These are phyloP conservation scores for Sminthurinus aureus DNA, from an alignment of 2,888 invertebrate species.

Conservation along the genomic window DNA sequence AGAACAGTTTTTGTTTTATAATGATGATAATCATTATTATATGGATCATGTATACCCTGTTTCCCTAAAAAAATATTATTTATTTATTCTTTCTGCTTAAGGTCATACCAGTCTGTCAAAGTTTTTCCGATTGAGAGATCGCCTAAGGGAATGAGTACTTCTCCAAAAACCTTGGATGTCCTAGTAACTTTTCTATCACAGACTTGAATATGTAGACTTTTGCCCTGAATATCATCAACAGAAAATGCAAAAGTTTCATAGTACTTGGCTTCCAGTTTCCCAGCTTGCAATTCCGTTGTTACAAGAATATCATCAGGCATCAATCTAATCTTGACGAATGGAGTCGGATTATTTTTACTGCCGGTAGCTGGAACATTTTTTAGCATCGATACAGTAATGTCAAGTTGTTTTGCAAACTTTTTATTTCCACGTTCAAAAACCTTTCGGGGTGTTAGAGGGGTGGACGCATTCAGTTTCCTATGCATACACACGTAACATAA, in stretches of 20 bases:
- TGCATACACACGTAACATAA: too few relatives aligned
- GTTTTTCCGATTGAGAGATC: constrained; percentile 44
- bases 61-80: background rate
- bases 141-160: constrained; percentile 38
- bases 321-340: constrained; percentile 51
- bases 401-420: constrained; percentile 38
- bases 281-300: constrained; percentile 45
- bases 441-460: too few relatives aligned
- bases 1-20: too few relatives aligned
- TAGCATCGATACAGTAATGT: constrained; percentile 48
- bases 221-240: constrained; percentile 31
- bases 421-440: too few relatives aligned
- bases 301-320: constrained; percentile 43
- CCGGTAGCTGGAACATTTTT: constrained; percentile 45
- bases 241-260: constrained; percentile 51
- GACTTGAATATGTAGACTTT: constrained; percentile 44
- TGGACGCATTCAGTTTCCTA: too few relatives aligned
- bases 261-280: constrained; percentile 42
- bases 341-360: constrained; percentile 22
- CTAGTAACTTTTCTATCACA: constrained; percentile 56
- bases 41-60: too few relatives aligned
- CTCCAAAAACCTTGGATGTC: constrained; percentile 45
- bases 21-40: too few relatives aligned
- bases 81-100: background rate
- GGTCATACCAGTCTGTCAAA: constrained; percentile 47